Percentiles rank a stretch among this genome's conserved stretches.
phyloP scores from a whole-genome alignment of 2,113 vertebrate genomes.

The Falcunculus frontatus region DNA sequence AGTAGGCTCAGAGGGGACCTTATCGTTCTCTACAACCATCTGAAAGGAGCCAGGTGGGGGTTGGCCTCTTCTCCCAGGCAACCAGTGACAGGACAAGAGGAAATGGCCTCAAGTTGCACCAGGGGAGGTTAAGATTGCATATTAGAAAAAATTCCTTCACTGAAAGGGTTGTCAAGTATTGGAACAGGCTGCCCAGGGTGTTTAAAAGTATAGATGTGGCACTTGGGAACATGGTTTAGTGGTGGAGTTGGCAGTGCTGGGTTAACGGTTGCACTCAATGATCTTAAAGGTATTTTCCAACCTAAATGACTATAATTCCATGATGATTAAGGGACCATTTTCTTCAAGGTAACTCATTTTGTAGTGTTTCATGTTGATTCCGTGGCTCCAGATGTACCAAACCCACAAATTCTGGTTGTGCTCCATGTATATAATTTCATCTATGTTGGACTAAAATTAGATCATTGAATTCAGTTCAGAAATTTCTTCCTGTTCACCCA shows the following conservation, averaged over 20 bases:
- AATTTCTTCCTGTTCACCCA: neutral
- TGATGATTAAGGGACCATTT: neutral
- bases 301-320: neutral
- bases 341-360: neutral
- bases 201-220: neutral
- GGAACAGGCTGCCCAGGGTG: neutral
- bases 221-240: neutral
- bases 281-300: neutral
- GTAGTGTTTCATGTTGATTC: neutral
- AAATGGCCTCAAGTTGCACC: neutral
- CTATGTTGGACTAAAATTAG: neutral
- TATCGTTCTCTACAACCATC: neutral
- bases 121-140: neutral
- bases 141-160: neutral
- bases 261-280: neutral
- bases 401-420: neutral
- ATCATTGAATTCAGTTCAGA: neutral
- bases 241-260: neutral
- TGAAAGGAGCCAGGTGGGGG: neutral
- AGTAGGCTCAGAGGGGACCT: neutral
- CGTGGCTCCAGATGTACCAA: neutral
- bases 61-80: neutral
- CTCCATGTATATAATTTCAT: neutral
- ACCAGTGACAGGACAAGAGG: neutral
- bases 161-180: neutral